Evolutionary conservation across 2,113 vertebrate species (phyloP), one percentile per base, ranked within the genome.

Genomic region (Varanus komodoensis): DNA sequence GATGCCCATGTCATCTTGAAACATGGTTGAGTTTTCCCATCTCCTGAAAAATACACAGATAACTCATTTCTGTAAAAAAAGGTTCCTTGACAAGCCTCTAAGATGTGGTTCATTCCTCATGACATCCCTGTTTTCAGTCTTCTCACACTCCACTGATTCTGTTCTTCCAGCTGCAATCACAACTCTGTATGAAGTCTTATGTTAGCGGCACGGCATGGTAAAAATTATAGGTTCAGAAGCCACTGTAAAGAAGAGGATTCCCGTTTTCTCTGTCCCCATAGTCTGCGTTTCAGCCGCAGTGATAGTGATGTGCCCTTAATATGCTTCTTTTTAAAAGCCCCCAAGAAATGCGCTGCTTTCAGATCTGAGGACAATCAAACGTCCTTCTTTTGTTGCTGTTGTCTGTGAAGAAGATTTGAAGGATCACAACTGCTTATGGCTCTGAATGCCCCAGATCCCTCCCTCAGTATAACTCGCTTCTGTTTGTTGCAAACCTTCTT

Each of bases 391-490:
- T 90, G 71, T 73, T 29, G 68, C 84, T 23, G 48, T 74, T 75
- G 23, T 85, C 84, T 73, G 3, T 44, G n/a, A 4, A 69, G 4
- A 29, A 50, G 90, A 78, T 54, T 48, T 89, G 84, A 89, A 91
- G 52, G 89, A 68, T 92, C 89, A 68, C 6, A 0, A n/a, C 67
- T 92, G 48, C 90, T 93, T 79, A 89, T 15, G 79, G 92, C 91
- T 94, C 68, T 3, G 61, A 75, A 82, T 92, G 50, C 25, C 19
- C 67, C 82, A 86, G 82, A 77, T 57, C 68, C 88, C 94, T 44
- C 91, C 67, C 29, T 88, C 86, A 82, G 80, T 83, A 86, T 92
- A 93, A 94, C 77, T 82, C 73, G 82, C 77, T 94, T 92, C 64
- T 6, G 1, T 84, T 90, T 79, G 87, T 67, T 0, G 67, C 80